These are phyloP conservation scores for Alligator mississippiensis DNA, from an alignment of 2,113 vertebrate species.

Conservation along the genomic window DNA sequence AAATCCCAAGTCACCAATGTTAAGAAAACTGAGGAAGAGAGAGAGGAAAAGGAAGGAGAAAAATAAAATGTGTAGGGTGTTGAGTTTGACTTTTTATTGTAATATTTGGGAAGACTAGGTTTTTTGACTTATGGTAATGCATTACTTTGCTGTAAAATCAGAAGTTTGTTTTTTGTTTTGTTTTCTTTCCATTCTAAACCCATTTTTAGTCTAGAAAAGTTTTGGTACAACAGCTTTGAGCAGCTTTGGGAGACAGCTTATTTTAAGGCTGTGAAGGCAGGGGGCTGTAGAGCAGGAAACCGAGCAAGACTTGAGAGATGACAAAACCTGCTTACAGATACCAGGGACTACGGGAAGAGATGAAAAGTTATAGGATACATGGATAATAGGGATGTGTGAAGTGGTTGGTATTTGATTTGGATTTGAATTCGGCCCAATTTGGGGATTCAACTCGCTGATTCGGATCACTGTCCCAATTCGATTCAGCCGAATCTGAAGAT, in stretches of 20 bases:
- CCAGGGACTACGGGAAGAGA: not conserved
- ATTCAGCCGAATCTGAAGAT: too few species aligned
- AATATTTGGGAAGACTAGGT: not conserved
- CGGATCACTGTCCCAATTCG: too few species aligned
- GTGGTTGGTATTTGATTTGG: too few species aligned
- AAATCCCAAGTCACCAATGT: not conserved
- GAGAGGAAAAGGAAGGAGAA: not conserved
- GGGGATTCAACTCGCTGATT: too few species aligned
- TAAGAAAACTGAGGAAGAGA: not conserved
- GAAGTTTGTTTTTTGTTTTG: not conserved
- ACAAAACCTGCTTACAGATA: not conserved
- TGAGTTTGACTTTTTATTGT: not conserved
- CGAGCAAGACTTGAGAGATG: not conserved
- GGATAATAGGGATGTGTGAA: too few species aligned
- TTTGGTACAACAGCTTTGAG: not conserved
- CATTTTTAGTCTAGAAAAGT: too few species aligned
- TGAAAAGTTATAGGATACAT: not conserved
- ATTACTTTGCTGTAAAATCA: not conserved
- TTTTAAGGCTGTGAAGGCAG: not conserved
- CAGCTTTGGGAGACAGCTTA: not conserved
- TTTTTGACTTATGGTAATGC: not conserved
- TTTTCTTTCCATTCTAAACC: not conserved
- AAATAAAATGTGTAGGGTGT: not conserved
- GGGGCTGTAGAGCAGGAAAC: not conserved
- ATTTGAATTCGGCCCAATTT: too few species aligned